phyloP scores from a whole-genome alignment of 2,797 vertebrate species.

The Periophthalmus magnuspinnatus region DNA sequence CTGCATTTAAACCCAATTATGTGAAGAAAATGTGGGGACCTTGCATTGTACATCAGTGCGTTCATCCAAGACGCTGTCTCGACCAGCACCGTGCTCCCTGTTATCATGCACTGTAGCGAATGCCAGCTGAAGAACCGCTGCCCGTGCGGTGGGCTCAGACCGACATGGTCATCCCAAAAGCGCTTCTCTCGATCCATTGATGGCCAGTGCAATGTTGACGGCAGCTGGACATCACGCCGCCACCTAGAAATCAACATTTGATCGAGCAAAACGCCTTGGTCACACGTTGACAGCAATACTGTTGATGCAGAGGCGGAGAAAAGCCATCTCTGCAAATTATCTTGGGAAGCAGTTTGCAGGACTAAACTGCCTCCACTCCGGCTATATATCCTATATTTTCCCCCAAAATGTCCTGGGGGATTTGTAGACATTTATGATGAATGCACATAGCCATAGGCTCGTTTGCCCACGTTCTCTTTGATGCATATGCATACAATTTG shows the following conservation, averaged over 20 bases:
- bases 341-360: not conserved
- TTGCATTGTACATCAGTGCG: constrained; percentile 11
- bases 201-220: constrained; percentile 16
- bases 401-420: not conserved
- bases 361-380: not conserved
- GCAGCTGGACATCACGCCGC: constrained; percentile 43
- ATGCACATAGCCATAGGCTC: constrained; percentile 9
- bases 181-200: not conserved
- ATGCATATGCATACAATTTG: constrained; percentile 27
- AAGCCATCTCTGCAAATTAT: constrained; percentile 14
- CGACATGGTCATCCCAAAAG: not conserved
- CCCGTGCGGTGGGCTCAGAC: not conserved
- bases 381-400: not conserved
- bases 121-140: constrained; percentile 6
- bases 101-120: constrained; percentile 4
- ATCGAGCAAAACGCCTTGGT: constrained; percentile 26
- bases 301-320: constrained; percentile 15
- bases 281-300: constrained; percentile 15
- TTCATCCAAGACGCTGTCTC: constrained; percentile 13
- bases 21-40: not conserved
- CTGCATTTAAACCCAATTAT: not conserved
- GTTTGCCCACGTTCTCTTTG: constrained; percentile 28
- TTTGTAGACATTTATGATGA: not conserved
- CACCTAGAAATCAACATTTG: constrained; percentile 35
- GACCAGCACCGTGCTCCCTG: not conserved